phyloP scores from a whole-genome alignment of 2,888 invertebrate genomes.

The Halocaridina rubra region DNA sequence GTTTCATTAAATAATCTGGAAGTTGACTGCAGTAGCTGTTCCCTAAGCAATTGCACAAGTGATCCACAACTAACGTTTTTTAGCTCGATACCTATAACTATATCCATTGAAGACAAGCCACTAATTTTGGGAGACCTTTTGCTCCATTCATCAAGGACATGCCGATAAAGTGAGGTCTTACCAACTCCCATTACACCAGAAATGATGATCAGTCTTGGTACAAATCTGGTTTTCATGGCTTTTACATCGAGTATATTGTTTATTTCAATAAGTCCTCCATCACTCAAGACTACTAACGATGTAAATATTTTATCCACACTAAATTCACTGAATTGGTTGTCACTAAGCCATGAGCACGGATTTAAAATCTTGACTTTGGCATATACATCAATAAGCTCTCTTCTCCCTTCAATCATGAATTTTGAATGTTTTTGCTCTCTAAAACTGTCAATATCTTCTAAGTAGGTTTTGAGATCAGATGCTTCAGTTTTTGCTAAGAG shows the following conservation, averaged over 20 bases:
- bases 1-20: conserved; percentile 31
- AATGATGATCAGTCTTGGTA: conserved; percentile 34
- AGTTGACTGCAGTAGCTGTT: conserved; percentile 43
- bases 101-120: conserved; percentile 32
- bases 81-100: conserved; percentile 47
- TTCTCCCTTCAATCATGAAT: conserved; percentile 42
- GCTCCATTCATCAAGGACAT: conserved; percentile 54
- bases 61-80: conserved; percentile 26
- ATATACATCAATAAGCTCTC: conserved; percentile 35
- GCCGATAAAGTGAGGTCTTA: conserved; percentile 49
- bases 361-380: conserved; percentile 41
- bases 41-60: conserved; percentile 42
- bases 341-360: conserved; percentile 52
- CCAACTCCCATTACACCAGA: conserved; percentile 51
- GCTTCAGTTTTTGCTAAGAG: not conserved
- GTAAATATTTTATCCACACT: conserved; percentile 53
- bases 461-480: not conserved
- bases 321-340: conserved; percentile 35
- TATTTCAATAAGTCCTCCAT: conserved; percentile 9
- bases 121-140: conserved; percentile 7
- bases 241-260: conserved; percentile 27
- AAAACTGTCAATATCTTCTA: conserved; percentile 25
- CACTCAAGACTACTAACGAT: conserved; percentile 2
- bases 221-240: conserved; percentile 21
- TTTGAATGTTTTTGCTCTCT: conserved; percentile 35